These are phyloP conservation scores for Protomyctophum bolini DNA, from an alignment of 2,113 vertebrate genomes.

Conservation along the genomic window DNA sequence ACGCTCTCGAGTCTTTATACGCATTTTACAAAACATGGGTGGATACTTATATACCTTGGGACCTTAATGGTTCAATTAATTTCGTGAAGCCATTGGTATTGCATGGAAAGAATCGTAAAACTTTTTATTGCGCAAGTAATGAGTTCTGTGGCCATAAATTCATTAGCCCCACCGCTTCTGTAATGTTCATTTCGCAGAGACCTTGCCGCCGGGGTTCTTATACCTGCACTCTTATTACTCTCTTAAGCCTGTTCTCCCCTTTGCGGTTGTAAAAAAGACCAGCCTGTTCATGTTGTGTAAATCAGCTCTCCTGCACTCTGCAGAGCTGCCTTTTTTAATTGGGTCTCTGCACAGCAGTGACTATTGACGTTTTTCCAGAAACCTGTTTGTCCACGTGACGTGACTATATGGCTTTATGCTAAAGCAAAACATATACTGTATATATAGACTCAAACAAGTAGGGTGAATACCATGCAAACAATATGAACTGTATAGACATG, in stretches of 20 bases:
- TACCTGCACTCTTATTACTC: conserved; percentile 68
- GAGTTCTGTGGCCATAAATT: conserved; percentile 79
- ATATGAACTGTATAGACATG: conserved; percentile 10
- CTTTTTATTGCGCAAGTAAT: conserved; percentile 89
- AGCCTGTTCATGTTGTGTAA: conserved; percentile 68
- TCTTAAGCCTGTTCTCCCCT: conserved; percentile 63
- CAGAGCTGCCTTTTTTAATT: conserved; percentile 62
- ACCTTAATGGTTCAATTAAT: conserved; percentile 88
- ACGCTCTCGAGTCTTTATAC: conserved; percentile 3
- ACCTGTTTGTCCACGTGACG: conserved; percentile 24
- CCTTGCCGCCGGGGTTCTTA: conserved; percentile 66
- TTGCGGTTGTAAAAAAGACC: conserved; percentile 71
- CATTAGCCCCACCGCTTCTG: conserved; percentile 72
- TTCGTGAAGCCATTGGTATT: conserved; percentile 85
- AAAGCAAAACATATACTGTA: not conserved
- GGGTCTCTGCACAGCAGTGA: conserved; percentile 60
- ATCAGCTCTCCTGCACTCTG: conserved; percentile 60
- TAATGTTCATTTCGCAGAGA: conserved; percentile 66
- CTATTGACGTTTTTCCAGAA: conserved; percentile 40
- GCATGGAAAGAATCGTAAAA: conserved; percentile 94
- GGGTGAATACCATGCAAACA: conserved; percentile 37
- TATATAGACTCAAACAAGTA: conserved; percentile 36
- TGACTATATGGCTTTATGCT: conserved; percentile 44
- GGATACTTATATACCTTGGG: conserved; percentile 66
- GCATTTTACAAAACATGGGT: conserved; percentile 47